These are phyloP conservation scores for Keiferia lycopersicella DNA, from an alignment of 2,888 invertebrate species.

Conservation along the genomic window DNA sequence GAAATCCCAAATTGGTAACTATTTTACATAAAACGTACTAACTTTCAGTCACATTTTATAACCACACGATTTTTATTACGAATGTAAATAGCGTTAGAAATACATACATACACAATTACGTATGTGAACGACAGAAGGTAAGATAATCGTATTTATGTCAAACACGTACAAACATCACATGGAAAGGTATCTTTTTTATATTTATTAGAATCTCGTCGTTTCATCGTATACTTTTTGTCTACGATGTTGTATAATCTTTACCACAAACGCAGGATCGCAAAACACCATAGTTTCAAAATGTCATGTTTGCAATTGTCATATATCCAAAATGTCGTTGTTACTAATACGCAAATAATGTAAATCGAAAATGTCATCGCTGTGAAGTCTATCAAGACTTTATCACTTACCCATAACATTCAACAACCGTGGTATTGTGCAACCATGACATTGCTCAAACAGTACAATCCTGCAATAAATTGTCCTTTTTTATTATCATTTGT, in stretches of 20 bases:
- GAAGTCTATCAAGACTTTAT: too few relatives aligned
- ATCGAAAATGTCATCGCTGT: too few relatives aligned
- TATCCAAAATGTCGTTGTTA: too few relatives aligned
- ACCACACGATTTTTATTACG: constrained; percentile 5
- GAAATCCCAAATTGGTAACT: constrained; percentile 43
- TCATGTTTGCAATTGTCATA: too few relatives aligned
- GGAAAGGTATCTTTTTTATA: background rate
- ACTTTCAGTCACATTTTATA: constrained; percentile 37
- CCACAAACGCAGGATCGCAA: too few relatives aligned
- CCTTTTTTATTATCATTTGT: too few relatives aligned
- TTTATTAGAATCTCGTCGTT: background rate
- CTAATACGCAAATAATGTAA: too few relatives aligned
- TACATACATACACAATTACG: constrained; percentile 35
- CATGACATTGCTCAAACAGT: too few relatives aligned
- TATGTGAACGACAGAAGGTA: constrained; percentile 27
- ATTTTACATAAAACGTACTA: constrained; percentile 37
- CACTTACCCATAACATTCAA: too few relatives aligned
- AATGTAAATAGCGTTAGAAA: constrained; percentile 23
- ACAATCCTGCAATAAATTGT: too few relatives aligned
- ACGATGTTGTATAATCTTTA: background rate
- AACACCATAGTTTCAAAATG: too few relatives aligned
- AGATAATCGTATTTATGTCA: constrained; percentile 25
- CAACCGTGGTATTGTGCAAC: too few relatives aligned
- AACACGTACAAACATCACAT: constrained; percentile 29
- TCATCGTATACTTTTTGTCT: constrained; percentile 15